These are phyloP conservation scores for Emydoidea blandingii DNA, from an alignment of 2,797 vertebrate species.

Conservation along the genomic window DNA sequence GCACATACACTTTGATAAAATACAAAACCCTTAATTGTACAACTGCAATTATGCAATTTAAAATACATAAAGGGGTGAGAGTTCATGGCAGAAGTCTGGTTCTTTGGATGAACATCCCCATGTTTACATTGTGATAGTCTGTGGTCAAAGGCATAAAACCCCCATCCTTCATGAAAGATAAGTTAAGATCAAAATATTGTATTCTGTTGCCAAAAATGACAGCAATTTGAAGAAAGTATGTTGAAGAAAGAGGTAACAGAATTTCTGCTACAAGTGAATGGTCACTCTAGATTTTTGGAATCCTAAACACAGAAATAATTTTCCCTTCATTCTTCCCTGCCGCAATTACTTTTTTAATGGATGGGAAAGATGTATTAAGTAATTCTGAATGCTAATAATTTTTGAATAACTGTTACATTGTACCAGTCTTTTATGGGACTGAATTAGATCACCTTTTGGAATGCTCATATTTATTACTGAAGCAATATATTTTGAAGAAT, in stretches of 20 bases:
- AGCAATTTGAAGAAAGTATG: background rate
- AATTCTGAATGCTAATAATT: background rate
- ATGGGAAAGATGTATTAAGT: background rate
- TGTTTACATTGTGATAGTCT: background rate
- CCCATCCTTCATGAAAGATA: background rate
- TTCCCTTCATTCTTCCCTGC: background rate
- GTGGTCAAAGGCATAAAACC: background rate
- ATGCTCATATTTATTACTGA: slow-evolving; percentile 23
- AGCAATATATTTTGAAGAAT: slow-evolving; percentile 42
- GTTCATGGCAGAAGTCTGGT: background rate
- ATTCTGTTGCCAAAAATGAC: background rate
- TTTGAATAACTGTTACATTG: background rate
- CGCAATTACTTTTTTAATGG: background rate
- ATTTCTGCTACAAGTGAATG: background rate
- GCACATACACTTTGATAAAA: background rate
- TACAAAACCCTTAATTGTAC: background rate
- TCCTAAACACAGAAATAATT: background rate
- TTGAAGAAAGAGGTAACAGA: background rate
- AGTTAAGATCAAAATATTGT: background rate
- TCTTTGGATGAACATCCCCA: background rate
- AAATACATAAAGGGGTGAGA: background rate
- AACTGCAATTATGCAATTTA: background rate
- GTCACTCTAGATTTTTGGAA: background rate
- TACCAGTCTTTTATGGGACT: slow-evolving; percentile 14
- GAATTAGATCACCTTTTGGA: slow-evolving; percentile 68